A percentile compares a stretch with the other conserved stretches of the same genome.
Evolutionary conservation across 2,113 vertebrate species (phyloP).

Genomic region (Epinephelus lanceolatus): DNA sequence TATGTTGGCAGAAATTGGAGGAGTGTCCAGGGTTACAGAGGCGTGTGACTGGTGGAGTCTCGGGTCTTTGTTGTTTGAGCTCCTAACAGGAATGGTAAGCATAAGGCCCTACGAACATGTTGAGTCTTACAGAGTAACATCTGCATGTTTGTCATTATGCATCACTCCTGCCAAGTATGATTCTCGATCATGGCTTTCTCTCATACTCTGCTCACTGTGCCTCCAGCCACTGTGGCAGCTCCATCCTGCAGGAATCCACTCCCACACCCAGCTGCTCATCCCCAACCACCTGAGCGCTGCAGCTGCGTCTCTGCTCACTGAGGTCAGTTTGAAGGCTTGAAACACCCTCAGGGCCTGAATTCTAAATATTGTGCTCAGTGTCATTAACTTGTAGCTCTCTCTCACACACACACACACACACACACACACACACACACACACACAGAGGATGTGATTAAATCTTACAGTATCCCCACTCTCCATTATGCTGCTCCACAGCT

Average conservation of each 20-base stretch:
- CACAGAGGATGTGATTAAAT: not conserved
- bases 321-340: slow-evolving; percentile 84
- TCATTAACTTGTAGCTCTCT: too few relatives aligned
- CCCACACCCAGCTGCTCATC: slow-evolving; percentile 92
- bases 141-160: not conserved
- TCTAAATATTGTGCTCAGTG: not conserved
- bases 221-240: slow-evolving; percentile 91
- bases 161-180: not conserved
- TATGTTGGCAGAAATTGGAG: slow-evolving; percentile 91
- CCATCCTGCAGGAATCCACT: slow-evolving; percentile 92
- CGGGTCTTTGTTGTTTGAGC: slow-evolving; percentile 92
- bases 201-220: slow-evolving; percentile 27
- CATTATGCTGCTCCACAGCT: slow-evolving; percentile 81
- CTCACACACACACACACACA: not conserved
- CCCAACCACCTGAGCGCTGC: slow-evolving; percentile 90
- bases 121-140: not conserved
- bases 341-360: not conserved
- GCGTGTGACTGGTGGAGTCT: slow-evolving; percentile 99
- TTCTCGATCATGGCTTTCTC: not conserved
- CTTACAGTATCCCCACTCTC: not conserved
- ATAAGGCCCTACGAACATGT: not conserved
- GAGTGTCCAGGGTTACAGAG: slow-evolving; percentile 89
- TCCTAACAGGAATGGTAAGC: slow-evolving; percentile 94
- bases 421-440: not conserved
- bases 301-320: slow-evolving; percentile 90